These are phyloP conservation scores for Sinonovacula constricta DNA, from an alignment of 1,140 invertebrate genomes.

Conservation along the genomic window DNA sequence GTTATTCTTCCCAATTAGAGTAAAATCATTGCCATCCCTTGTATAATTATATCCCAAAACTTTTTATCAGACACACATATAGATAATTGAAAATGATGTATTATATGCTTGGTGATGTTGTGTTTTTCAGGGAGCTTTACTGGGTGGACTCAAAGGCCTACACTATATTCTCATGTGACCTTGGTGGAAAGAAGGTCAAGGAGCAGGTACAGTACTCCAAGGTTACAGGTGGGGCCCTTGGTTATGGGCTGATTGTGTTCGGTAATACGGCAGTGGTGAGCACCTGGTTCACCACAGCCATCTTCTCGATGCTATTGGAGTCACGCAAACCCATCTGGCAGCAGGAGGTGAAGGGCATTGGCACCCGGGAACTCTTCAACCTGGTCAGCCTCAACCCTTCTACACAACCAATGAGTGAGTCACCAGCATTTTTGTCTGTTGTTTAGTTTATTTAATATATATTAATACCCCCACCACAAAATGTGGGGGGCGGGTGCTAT, in stretches of 20 bases:
- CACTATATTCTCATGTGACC: constrained; percentile 62
- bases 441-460: too few species aligned
- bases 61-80: too few species aligned
- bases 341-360: constrained; percentile 35
- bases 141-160: constrained; percentile 65
- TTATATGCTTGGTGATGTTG: too few species aligned
- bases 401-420: constrained; percentile 63
- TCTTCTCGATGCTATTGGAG: constrained; percentile 58
- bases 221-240: constrained; percentile 45
- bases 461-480: too few species aligned
- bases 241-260: constrained; percentile 65
- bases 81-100: too few species aligned
- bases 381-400: constrained; percentile 57
- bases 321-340: constrained; percentile 57
- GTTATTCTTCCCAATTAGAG: too few species aligned
- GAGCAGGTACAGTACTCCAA: constrained; percentile 53
- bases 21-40: too few species aligned
- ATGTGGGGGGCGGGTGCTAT: too few species aligned
- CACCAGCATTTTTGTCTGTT: too few species aligned
- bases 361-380: constrained; percentile 60
- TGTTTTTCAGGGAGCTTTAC: constrained; percentile 58
- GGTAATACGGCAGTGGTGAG: constrained; percentile 64
- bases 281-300: constrained; percentile 58
- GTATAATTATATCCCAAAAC: too few species aligned
- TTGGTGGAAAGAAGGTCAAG: constrained; percentile 59